Conservation (phyloP, 2,888 invertebrate genomes). For the Mimas tiliae region DNA sequence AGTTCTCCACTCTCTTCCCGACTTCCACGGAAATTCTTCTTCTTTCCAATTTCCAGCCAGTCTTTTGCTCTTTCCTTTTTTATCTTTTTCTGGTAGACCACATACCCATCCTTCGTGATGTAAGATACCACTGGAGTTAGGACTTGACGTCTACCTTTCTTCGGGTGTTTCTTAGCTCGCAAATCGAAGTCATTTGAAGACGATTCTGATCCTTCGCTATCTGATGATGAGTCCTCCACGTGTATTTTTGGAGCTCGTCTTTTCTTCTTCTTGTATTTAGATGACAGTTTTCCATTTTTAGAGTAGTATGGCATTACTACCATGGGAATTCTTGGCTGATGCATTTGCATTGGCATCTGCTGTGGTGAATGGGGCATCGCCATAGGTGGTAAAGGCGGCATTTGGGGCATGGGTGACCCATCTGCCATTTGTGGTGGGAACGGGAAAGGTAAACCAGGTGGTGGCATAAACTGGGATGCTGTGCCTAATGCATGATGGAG, state of each 20-base stretch:
- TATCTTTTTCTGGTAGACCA: slow-evolving; percentile 73
- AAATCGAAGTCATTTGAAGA: slow-evolving; percentile 33
- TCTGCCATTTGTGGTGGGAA: slow-evolving; percentile 30
- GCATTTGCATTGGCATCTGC: slow-evolving; percentile 47
- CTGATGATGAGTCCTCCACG: slow-evolving; percentile 39
- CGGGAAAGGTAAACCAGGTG: slow-evolving; percentile 35
- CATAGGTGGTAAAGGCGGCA: slow-evolving; percentile 40
- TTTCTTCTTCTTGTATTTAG: slow-evolving; percentile 36
- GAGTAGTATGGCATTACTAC: slow-evolving; percentile 71
- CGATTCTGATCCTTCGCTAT: slow-evolving; percentile 32
- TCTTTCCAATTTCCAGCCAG: slow-evolving; percentile 60
- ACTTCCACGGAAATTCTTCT: slow-evolving; percentile 24
- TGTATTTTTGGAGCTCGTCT: slow-evolving; percentile 39
- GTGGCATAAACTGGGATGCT: slow-evolving; percentile 33
- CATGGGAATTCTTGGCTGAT: slow-evolving; percentile 59
- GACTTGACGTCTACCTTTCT: slow-evolving; percentile 52
- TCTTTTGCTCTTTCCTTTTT: slow-evolving; percentile 68
- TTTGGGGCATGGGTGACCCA: slow-evolving; percentile 31
- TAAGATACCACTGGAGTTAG: slow-evolving; percentile 75
- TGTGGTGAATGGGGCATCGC: slow-evolving; percentile 43
- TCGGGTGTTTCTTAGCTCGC: slow-evolving; percentile 29
- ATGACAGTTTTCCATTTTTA: slow-evolving; percentile 19
- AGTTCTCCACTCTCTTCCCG: slow-evolving; percentile 29
- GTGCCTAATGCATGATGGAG: background rate
- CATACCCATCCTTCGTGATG: slow-evolving; percentile 70